These are phyloP conservation scores for Pitta sordida DNA, from an alignment of 2,113 vertebrate genomes.

Conservation along the genomic window DNA sequence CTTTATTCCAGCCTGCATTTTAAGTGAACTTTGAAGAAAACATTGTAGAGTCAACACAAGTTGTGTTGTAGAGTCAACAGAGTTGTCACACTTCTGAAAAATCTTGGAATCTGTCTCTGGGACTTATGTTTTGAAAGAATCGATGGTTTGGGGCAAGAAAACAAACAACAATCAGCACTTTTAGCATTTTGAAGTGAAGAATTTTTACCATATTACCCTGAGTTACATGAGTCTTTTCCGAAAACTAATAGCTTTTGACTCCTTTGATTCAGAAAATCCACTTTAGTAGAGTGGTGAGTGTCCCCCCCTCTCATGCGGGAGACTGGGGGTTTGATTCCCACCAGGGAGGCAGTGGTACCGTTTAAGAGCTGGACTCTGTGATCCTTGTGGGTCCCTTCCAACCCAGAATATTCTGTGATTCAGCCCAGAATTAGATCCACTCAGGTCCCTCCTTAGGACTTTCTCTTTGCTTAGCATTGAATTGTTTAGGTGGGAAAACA, in stretches of 20 bases:
- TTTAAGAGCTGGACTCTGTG: too few species aligned
- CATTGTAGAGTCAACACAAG: not conserved
- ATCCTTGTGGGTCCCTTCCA: too few species aligned
- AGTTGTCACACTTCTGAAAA: not conserved
- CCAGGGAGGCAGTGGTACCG: too few species aligned
- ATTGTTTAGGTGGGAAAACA: not conserved
- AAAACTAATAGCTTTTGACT: not conserved
- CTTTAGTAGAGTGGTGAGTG: too few species aligned
- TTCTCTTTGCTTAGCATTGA: not conserved
- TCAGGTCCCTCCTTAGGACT: accelerated
- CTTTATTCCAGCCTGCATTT: not conserved
- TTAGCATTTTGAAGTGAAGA: not conserved
- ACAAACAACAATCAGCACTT: not conserved
- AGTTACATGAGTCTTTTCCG: not conserved
- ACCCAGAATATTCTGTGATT: too few species aligned
- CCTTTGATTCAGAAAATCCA: not conserved
- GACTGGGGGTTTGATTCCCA: too few species aligned
- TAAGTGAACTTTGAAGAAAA: not conserved
- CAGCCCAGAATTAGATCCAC: not conserved
- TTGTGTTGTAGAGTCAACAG: too few species aligned
- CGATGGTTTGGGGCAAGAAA: not conserved
- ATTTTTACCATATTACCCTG: not conserved
- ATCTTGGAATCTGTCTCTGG: not conserved
- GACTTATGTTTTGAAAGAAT: not conserved
- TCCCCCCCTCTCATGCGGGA: too few species aligned